These are phyloP conservation scores for Nebria salina DNA, from an alignment of 2,888 invertebrate genomes.

Conservation along the genomic window DNA sequence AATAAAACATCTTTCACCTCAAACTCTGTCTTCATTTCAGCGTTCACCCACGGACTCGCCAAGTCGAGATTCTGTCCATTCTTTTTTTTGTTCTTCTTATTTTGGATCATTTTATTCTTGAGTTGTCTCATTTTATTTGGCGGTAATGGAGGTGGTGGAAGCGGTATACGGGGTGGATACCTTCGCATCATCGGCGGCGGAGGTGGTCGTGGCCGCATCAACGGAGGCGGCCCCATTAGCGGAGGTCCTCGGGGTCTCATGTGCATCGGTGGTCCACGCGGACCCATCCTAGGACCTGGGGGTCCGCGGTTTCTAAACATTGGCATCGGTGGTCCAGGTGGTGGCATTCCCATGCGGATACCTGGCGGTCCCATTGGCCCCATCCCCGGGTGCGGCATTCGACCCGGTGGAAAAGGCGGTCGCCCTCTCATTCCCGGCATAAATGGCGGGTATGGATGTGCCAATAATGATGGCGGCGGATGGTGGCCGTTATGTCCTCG, in stretches of 20 bases:
- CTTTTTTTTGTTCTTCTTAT: slow-evolving; percentile 56
- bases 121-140: slow-evolving; percentile 50
- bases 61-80: slow-evolving; percentile 57
- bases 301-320: slow-evolving; percentile 49
- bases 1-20: slow-evolving; percentile 67
- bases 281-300: slow-evolving; percentile 53
- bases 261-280: slow-evolving; percentile 49
- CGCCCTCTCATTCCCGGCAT: slow-evolving; percentile 54
- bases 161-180: slow-evolving; percentile 43
- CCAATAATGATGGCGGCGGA: slow-evolving; percentile 49
- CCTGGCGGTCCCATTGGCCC: slow-evolving; percentile 48
- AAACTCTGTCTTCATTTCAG: slow-evolving; percentile 66
- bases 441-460: slow-evolving; percentile 51
- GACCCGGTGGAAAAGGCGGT: slow-evolving; percentile 51
- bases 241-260: slow-evolving; percentile 47
- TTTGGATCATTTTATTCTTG: slow-evolving; percentile 49
- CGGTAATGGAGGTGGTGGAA: slow-evolving; percentile 47
- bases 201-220: slow-evolving; percentile 56
- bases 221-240: slow-evolving; percentile 51
- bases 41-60: slow-evolving; percentile 69
- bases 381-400: slow-evolving; percentile 51
- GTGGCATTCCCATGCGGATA: slow-evolving; percentile 46
- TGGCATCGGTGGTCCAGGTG: slow-evolving; percentile 50
- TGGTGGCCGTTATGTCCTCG: slow-evolving; percentile 51
- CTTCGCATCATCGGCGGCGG: slow-evolving; percentile 50